Percentiles rank a stretch among this genome's conserved stretches.
These are phyloP conservation scores for Cephus runcator DNA, from an alignment of 2,888 invertebrate species.

Conservation along the genomic window DNA sequence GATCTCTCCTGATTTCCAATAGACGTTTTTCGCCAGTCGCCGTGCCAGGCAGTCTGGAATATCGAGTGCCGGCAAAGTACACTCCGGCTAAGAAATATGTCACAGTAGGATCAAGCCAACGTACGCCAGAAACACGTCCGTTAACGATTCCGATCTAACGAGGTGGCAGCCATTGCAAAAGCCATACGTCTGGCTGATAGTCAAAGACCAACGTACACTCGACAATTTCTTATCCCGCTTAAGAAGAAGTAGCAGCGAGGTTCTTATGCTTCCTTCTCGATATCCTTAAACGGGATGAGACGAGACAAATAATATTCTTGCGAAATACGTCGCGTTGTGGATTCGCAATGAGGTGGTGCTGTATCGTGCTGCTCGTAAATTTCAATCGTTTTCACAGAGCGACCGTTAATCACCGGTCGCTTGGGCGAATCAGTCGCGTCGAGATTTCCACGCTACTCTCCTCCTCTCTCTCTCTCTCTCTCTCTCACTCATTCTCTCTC, in stretches of 20 bases:
- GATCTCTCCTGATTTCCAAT: slow-evolving; percentile 5
- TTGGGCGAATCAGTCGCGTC: slow-evolving; percentile 11
- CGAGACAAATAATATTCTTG: background rate
- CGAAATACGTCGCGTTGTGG: background rate
- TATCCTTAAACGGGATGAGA: background rate
- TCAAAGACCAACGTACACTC: background rate
- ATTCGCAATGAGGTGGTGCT: background rate
- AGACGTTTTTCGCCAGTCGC: slow-evolving; percentile 19
- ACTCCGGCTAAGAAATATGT: background rate
- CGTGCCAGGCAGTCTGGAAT: slow-evolving; percentile 53
- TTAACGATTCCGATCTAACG: background rate
- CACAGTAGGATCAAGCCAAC: background rate
- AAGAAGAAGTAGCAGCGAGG: background rate
- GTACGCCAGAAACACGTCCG: background rate
- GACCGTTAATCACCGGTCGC: slow-evolving; percentile 38
- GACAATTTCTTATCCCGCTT: background rate
- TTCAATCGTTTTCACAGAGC: slow-evolving; percentile 38
- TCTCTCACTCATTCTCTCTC: background rate
- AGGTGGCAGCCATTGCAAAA: background rate
- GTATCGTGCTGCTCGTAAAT: slow-evolving; percentile 35
- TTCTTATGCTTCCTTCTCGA: background rate
- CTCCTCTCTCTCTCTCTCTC: background rate
- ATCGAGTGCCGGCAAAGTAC: background rate
- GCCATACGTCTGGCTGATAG: background rate
- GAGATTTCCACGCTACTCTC: slow-evolving; percentile 22